phyloP scores from a whole-genome alignment of 2,113 vertebrate species.

The Chamaetylas fuelleborni region DNA sequence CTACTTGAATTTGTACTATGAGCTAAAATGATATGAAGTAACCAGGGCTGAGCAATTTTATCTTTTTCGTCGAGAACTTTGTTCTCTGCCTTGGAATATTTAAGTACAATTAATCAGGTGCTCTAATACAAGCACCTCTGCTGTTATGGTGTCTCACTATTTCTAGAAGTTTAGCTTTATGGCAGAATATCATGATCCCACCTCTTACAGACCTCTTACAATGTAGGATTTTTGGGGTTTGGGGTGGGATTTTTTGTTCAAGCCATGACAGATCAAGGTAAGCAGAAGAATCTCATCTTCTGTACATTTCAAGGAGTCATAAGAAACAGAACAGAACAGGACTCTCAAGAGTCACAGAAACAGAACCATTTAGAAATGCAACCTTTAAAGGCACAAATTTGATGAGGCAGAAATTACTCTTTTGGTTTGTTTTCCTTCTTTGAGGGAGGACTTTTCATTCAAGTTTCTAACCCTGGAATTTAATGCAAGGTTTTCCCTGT shows the following conservation, averaged over 20 bases:
- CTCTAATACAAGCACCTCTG: background rate
- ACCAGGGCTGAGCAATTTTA: background rate
- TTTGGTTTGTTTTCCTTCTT: background rate
- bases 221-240: background rate
- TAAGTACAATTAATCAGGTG: background rate
- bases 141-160: background rate
- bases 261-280: background rate
- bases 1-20: background rate
- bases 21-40: background rate
- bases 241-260: background rate
- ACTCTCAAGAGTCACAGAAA: background rate
- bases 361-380: background rate
- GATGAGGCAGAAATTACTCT: background rate
- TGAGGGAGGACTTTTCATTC: background rate
- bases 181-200: background rate
- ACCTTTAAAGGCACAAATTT: background rate
- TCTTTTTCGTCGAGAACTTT: background rate
- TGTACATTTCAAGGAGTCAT: background rate
- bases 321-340: too few relatives aligned
- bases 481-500: background rate
- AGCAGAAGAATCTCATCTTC: background rate
- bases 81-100: background rate
- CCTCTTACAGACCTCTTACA: background rate
- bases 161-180: background rate
- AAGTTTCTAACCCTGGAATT: background rate